Percentiles rank a stretch among this genome's conserved stretches.
Conservation (phyloP, 1,140 invertebrate genomes). For the Cydia fagiglandana region DNA sequence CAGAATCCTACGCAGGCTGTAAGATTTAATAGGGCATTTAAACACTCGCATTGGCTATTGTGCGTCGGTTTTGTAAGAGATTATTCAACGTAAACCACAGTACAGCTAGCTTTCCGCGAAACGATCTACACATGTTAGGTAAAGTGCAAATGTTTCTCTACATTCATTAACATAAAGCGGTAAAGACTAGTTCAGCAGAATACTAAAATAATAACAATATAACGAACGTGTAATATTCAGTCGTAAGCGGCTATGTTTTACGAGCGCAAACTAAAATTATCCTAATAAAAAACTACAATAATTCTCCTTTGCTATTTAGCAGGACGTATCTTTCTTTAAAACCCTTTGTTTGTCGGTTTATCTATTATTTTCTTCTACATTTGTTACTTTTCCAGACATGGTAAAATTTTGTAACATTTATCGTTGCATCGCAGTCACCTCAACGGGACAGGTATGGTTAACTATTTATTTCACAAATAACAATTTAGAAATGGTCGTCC, state of each 20-base stretch:
- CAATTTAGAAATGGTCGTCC: too few relatives aligned
- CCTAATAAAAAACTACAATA: background rate
- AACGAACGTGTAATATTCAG: constrained; percentile 2
- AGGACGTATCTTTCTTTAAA: background rate
- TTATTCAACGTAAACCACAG: constrained; percentile 71
- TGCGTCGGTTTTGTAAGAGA: constrained; percentile 72
- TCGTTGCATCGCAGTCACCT: too few relatives aligned
- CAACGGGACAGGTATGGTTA: too few relatives aligned
- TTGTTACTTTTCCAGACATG: too few relatives aligned
- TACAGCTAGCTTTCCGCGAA: constrained; percentile 64
- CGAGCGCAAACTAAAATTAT: background rate
- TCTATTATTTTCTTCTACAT: background rate
- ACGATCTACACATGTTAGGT: constrained; percentile 56
- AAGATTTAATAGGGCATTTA: constrained; percentile 79
- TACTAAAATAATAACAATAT: constrained; percentile 12
- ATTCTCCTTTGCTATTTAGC: background rate
- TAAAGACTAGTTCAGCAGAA: constrained; percentile 33
- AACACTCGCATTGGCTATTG: constrained; percentile 78
- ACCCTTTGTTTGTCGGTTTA: background rate
- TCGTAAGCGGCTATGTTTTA: background rate
- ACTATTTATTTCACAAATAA: too few relatives aligned
- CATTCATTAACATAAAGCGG: constrained; percentile 45
- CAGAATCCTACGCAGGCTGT: constrained; percentile 74
- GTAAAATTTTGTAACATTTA: too few relatives aligned
- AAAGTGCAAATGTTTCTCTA: constrained; percentile 54